These are phyloP conservation scores for Xerus rutilus DNA, from an alignment of 2,797 vertebrate genomes.

Conservation along the genomic window DNA sequence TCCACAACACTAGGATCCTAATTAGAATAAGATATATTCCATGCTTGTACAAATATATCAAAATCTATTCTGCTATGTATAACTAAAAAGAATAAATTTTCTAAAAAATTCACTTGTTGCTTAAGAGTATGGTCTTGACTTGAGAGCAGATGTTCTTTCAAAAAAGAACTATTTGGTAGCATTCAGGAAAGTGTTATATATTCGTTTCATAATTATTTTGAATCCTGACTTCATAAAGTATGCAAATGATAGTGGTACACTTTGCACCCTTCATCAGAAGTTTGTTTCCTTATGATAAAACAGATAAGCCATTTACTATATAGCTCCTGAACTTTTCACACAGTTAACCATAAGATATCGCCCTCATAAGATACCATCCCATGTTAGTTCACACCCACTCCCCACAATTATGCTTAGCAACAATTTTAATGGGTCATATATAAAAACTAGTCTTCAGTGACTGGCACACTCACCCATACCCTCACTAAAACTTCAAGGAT, in stretches of 20 bases:
- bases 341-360: conserved; percentile 57
- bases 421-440: conserved; percentile 82
- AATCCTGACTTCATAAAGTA: conserved; percentile 64
- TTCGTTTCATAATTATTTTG: conserved; percentile 51
- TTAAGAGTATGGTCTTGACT: not conserved
- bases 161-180: conserved; percentile 38
- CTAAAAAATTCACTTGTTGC: conserved; percentile 56
- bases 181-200: not conserved
- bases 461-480: conserved; percentile 74
- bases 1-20: too few relatives aligned
- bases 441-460: conserved; percentile 75
- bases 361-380: conserved; percentile 40
- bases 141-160: not conserved
- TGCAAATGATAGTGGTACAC: conserved; percentile 69
- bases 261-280: conserved; percentile 79
- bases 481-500: conserved; percentile 75
- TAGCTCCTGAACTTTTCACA: conserved; percentile 73
- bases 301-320: conserved; percentile 74
- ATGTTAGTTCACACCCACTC: conserved; percentile 63
- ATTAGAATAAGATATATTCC: too few relatives aligned
- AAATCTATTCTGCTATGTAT: too few relatives aligned
- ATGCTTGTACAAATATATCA: too few relatives aligned
- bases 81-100: too few relatives aligned
- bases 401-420: not conserved
- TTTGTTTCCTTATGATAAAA: conserved; percentile 80